Percentiles rank a stretch among this genome's conserved stretches.
Evolutionary conservation across 2,797 vertebrate species (phyloP).

Genomic region (Pantherophis alleghaniensis): DNA sequence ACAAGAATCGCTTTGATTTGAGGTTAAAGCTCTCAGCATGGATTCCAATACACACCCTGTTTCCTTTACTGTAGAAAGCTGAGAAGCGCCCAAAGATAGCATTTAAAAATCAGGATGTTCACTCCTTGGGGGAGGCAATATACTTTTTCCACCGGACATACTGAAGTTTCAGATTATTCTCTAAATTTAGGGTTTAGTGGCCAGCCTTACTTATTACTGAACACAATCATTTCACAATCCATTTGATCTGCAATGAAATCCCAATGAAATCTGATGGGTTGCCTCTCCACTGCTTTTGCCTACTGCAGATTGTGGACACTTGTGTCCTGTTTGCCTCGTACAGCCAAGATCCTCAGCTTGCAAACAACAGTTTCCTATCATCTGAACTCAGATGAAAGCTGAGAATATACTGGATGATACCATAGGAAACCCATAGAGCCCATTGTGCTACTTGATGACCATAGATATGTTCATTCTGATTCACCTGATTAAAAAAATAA

Average conservation of each 20-base stretch:
- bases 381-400: background rate
- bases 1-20: background rate
- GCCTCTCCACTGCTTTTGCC: background rate
- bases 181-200: background rate
- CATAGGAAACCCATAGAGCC: background rate
- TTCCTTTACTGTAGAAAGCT: background rate
- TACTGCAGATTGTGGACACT: background rate
- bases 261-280: background rate
- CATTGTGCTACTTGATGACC: background rate
- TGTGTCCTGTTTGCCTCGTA: background rate
- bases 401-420: background rate
- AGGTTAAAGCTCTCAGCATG: background rate
- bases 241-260: background rate
- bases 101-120: background rate
- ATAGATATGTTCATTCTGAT: background rate
- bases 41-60: background rate
- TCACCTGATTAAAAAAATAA: background rate
- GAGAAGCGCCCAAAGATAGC: background rate
- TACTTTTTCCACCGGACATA: background rate
- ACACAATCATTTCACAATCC: background rate
- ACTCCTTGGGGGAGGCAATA: background rate
- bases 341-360: background rate
- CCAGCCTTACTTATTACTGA: background rate
- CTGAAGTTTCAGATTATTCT: background rate
- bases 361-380: background rate